Conservation (phyloP, 2,888 invertebrate genomes). For the Icerya purchasi region DNA sequence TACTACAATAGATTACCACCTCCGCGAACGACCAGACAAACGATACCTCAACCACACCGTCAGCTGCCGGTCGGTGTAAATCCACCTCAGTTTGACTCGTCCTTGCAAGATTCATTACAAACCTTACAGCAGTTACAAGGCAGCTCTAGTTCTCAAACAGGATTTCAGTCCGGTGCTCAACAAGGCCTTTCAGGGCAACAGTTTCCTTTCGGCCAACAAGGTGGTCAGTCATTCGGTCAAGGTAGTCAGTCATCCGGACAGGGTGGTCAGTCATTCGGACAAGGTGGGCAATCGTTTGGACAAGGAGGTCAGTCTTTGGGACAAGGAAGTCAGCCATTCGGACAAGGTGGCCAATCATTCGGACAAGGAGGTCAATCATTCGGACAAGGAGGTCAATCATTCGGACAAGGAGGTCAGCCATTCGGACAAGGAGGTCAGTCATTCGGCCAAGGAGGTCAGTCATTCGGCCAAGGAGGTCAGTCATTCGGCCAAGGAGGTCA, state of each 20-base stretch:
- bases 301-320: background rate
- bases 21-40: background rate
- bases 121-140: background rate
- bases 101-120: background rate
- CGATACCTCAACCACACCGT: background rate
- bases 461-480: background rate
- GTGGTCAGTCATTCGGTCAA: background rate
- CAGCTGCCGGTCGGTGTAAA: background rate
- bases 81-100: background rate
- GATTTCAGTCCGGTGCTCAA: too few relatives aligned
- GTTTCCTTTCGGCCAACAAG: too few relatives aligned
- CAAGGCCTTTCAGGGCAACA: too few relatives aligned
- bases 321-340: background rate
- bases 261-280: background rate
- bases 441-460: background rate
- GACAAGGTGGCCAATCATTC: background rate
- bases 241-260: background rate
- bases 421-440: background rate
- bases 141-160: too few relatives aligned
- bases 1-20: too few relatives aligned
- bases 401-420: background rate
- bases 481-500: background rate
- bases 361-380: background rate
- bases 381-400: background rate
- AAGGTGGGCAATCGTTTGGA: background rate